These are phyloP conservation scores for Tangara arthus DNA, from an alignment of 2,797 vertebrate species.

Conservation along the genomic window DNA sequence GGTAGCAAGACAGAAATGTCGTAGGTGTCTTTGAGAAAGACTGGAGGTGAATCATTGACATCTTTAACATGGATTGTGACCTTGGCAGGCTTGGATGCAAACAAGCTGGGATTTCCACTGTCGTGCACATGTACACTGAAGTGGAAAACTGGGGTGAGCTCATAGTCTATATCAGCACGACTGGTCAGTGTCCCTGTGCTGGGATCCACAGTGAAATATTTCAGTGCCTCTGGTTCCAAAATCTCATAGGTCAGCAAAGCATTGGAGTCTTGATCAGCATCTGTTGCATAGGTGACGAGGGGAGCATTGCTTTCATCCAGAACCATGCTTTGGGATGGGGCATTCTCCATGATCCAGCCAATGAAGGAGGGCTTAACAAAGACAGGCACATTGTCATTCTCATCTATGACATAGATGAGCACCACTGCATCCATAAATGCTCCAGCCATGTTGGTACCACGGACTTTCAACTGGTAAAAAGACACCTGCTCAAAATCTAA, in stretches of 20 bases:
- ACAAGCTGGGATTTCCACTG: slow-evolving; percentile 84
- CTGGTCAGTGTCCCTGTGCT: slow-evolving; percentile 88
- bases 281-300: slow-evolving; percentile 86
- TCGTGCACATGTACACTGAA: slow-evolving; percentile 88
- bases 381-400: slow-evolving; percentile 90
- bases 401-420: slow-evolving; percentile 87
- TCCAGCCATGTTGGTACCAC: slow-evolving; percentile 83
- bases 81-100: slow-evolving; percentile 81
- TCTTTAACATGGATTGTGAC: slow-evolving; percentile 84
- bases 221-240: slow-evolving; percentile 82
- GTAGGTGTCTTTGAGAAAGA: slow-evolving; percentile 79
- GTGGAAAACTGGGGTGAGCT: slow-evolving; percentile 79
- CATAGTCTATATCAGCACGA: slow-evolving; percentile 84
- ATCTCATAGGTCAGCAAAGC: slow-evolving; percentile 87
- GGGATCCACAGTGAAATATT: slow-evolving; percentile 86
- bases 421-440: slow-evolving; percentile 76
- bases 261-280: slow-evolving; percentile 87
- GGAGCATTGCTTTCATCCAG: slow-evolving; percentile 84
- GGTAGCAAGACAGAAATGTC: slow-evolving; percentile 80
- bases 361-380: slow-evolving; percentile 80
- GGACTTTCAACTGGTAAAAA: slow-evolving; percentile 85
- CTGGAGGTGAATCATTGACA: slow-evolving; percentile 89
- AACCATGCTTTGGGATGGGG: slow-evolving; percentile 85
- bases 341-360: slow-evolving; percentile 88
- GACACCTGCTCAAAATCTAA: slow-evolving; percentile 87